Evolutionary conservation across 2,797 vertebrate species (phyloP).

Genomic region (Calcarius lapponicus): DNA sequence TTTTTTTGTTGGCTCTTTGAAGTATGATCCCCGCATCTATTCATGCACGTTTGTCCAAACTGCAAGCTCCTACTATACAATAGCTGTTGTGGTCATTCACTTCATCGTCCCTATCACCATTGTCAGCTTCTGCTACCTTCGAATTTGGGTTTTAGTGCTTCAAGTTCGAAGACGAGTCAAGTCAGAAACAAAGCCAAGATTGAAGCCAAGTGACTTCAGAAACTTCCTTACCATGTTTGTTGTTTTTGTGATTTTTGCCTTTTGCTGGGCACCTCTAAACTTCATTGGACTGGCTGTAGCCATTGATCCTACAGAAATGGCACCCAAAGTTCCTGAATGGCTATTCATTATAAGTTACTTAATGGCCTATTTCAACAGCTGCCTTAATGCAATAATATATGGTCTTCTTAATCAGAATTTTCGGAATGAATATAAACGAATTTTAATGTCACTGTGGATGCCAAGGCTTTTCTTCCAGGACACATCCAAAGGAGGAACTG

Average conservation of each 20-base stretch:
- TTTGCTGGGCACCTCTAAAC: slow-evolving; percentile 90
- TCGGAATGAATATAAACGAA: slow-evolving; percentile 85
- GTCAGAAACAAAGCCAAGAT: slow-evolving; percentile 76
- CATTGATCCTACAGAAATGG: slow-evolving; percentile 78
- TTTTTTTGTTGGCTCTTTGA: slow-evolving; percentile 85
- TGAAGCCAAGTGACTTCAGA: slow-evolving; percentile 80
- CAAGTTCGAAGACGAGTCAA: slow-evolving; percentile 83
- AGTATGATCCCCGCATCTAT: slow-evolving; percentile 84
- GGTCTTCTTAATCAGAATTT: slow-evolving; percentile 92
- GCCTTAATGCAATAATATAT: slow-evolving; percentile 89
- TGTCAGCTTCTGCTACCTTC: slow-evolving; percentile 88
- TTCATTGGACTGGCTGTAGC: slow-evolving; percentile 85
- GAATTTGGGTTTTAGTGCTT: slow-evolving; percentile 88
- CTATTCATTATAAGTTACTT: slow-evolving; percentile 88
- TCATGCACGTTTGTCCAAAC: slow-evolving; percentile 88
- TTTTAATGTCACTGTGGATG: slow-evolving; percentile 82
- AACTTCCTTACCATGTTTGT: slow-evolving; percentile 91
- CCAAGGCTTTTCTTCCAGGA: slow-evolving; percentile 82
- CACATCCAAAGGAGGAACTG: slow-evolving; percentile 80
- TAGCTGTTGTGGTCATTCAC: slow-evolving; percentile 82
- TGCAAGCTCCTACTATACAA: slow-evolving; percentile 82
- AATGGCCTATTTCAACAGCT: slow-evolving; percentile 92
- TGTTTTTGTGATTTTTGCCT: slow-evolving; percentile 87
- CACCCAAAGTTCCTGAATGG: slow-evolving; percentile 83
- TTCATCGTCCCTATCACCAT: slow-evolving; percentile 85